phyloP scores from a whole-genome alignment of 2,888 invertebrate species.

The Sarcophaga variegata region DNA sequence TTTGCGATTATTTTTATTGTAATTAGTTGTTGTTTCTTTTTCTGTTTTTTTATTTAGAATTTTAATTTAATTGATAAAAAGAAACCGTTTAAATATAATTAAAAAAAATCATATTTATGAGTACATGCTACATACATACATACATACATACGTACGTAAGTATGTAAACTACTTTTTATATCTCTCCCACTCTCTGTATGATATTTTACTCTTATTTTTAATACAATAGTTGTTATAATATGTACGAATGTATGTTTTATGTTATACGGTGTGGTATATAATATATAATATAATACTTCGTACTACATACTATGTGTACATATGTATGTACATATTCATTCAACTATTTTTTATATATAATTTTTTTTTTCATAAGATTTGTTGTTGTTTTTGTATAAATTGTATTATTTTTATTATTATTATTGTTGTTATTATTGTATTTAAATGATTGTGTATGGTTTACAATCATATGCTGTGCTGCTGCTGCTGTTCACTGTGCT shows the following conservation, averaged over 20 bases:
- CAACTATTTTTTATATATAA: slow-evolving; percentile 33
- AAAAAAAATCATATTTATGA: no score
- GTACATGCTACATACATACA: no score
- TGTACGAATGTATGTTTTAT: background rate
- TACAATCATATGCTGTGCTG: background rate
- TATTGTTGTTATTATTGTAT: slow-evolving; percentile 46
- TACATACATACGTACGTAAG: no score
- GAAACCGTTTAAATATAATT: no score
- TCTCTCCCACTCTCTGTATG: background rate
- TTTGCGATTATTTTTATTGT: background rate
- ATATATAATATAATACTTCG: background rate
- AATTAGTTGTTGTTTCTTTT: slow-evolving; percentile 36
- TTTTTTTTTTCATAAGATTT: background rate
- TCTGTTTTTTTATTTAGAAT: background rate
- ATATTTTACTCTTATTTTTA: slow-evolving; percentile 22
- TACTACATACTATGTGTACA: background rate
- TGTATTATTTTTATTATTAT: slow-evolving; percentile 33
- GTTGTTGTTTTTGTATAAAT: slow-evolving; percentile 15
- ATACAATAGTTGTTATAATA: background rate
- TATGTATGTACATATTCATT: slow-evolving; percentile 22
- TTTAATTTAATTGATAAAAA: slow-evolving; percentile 63
- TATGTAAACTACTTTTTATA: no score
- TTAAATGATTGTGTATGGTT: slow-evolving; percentile 58
- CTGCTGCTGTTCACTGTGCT: background rate
- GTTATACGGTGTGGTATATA: background rate